These are phyloP conservation scores for Drosophila subquinaria DNA, from an alignment of 2,888 invertebrate species.

Conservation along the genomic window DNA sequence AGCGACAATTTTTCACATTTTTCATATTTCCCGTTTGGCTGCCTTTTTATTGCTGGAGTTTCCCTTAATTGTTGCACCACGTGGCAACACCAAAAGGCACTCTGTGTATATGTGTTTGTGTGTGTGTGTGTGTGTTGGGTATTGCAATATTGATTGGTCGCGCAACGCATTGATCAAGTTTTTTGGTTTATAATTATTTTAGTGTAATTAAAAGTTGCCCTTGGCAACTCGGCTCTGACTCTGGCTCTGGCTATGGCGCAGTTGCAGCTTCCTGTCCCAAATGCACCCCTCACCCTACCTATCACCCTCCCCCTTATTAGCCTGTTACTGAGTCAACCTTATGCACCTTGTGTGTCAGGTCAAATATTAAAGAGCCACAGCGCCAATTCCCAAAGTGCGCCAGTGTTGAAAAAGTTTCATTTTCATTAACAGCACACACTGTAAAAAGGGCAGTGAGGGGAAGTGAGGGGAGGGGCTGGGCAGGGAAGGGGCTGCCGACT, in stretches of 20 bases:
- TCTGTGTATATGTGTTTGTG: conserved; percentile 1
- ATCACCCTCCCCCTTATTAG: background rate
- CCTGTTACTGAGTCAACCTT: conserved; percentile 17
- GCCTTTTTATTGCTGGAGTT: conserved; percentile 18
- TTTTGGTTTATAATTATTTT: conserved; percentile 66
- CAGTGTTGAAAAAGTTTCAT: conserved; percentile 21
- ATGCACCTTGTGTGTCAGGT: conserved; percentile 5
- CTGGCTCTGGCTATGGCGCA: background rate
- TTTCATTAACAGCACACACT: conserved; percentile 24
- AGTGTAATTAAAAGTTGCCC: conserved; percentile 63
- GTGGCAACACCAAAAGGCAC: conserved; percentile 24
- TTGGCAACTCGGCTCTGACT: conserved; percentile 21
- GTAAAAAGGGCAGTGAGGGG: background rate
- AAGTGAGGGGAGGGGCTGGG: too few relatives aligned
- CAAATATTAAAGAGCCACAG: conserved; percentile 22
- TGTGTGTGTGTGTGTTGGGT: background rate
- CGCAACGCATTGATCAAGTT: conserved; percentile 46
- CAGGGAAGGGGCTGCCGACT: too few relatives aligned
- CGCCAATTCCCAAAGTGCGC: conserved; percentile 17
- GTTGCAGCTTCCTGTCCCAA: conserved; percentile 2
- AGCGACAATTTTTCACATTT: conserved; percentile 51
- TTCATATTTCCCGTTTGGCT: conserved; percentile 54
- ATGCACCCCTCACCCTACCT: background rate
- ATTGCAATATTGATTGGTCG: conserved; percentile 48
- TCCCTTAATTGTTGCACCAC: conserved; percentile 38